Percentiles rank a stretch among this genome's conserved stretches.
Conservation (phyloP, 2,113 vertebrate genomes). For the Misgurnus anguillicaudatus region DNA sequence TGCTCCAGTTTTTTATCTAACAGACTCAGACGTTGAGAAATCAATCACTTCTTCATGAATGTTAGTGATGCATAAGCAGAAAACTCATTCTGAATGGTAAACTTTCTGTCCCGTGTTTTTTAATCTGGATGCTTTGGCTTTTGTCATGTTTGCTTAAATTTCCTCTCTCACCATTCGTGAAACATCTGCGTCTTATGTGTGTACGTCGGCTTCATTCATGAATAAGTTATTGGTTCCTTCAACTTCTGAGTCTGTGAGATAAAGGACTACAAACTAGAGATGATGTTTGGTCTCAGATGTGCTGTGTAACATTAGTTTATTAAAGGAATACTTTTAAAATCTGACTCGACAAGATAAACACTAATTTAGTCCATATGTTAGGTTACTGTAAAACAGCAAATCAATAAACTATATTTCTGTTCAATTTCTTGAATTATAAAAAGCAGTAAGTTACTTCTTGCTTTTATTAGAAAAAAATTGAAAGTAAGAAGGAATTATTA, state of each 20-base stretch:
- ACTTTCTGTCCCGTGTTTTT: neutral
- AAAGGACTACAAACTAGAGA: neutral
- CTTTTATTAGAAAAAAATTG: no score
- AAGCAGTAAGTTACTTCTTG: no score
- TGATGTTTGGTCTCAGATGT: neutral
- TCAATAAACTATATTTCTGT: no score
- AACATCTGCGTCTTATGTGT: neutral
- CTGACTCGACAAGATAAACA: neutral
- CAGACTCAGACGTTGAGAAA: no score
- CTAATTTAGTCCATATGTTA: no score
- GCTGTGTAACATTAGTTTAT: neutral
- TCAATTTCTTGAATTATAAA: no score
- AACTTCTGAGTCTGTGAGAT: conserved; percentile 13
- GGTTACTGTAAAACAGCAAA: no score
- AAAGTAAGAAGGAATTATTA: no score
- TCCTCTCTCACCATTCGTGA: neutral
- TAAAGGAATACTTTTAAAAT: neutral
- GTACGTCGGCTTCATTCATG: neutral
- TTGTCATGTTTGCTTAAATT: no score
- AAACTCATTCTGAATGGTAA: neutral
- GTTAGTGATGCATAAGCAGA: conserved; percentile 49
- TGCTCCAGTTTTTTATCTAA: no score
- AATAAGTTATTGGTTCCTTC: conserved; percentile 20
- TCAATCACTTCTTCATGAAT: conserved; percentile 25
- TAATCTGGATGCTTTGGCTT: no score